Evolutionary conservation across 1,140 invertebrate genomes (phyloP), one percentile per base, ranked within the genome.

Genomic region (Temnothorax curvispinosus): DNA sequence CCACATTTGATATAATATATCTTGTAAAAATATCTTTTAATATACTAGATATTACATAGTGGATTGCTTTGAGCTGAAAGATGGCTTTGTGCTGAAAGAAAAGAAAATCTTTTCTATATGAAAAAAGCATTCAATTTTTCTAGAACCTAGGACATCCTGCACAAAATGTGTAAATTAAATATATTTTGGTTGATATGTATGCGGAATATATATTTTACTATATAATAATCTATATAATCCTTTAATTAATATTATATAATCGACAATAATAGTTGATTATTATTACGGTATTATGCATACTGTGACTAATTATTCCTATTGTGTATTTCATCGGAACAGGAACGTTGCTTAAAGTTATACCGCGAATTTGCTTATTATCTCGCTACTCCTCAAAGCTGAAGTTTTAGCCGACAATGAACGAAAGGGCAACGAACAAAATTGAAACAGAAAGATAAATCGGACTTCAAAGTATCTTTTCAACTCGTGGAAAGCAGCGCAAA

Each of bases 391-490:
- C 32, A 85, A 64, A 77, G 56, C 4, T 38, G 5, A 35, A 85
- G n/a, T 78, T 58, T 84, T 52, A 64, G 58, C 32, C 3, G 11
- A 15, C 13, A 21, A 41, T 32, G 38, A n/a, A 0, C 15, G 62
- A 18, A 81, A 67, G 69, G 72, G 80, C 32, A 35, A 52, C 32
- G 60, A 47, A 85, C 35, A 77, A 74, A 80, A 78, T 85, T 54
- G 76, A 81, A 72, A 56, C 47, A 76, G 13, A 56, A 86, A 74
- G 89, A 85, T 75, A 77, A 84, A 86, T 88, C 69, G 80, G 89
- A 90, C 89, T 90, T 90, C 89, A 90, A 90, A 90, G 89, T 85
- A 81, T 72, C 69, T 84, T 89, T 87, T 54, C 62, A 82, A 67
- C 38, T 54, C 35, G 87, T 47, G 81, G 52, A 89, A 89, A 88